Evolutionary conservation across 2,113 vertebrate genomes (phyloP).

Genomic region (Heterotilapia buettikoferi): DNA sequence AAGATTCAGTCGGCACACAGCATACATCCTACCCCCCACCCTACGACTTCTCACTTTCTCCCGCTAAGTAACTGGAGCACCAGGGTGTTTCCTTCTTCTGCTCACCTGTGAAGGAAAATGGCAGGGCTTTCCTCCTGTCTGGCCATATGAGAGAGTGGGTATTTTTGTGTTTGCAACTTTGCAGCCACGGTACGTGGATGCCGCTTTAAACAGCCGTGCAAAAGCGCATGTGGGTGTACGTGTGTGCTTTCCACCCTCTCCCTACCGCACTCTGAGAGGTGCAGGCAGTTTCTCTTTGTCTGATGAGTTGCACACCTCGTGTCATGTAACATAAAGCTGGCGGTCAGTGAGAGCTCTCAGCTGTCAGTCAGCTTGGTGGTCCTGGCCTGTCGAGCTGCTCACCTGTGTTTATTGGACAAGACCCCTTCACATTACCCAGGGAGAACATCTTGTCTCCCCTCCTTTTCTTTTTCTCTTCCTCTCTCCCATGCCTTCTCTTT

Average conservation of each 20-base stretch:
- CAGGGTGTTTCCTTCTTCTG: constrained; percentile 56
- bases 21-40: constrained; percentile 33
- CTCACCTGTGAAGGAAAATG: constrained; percentile 65
- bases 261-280: not conserved
- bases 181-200: constrained; percentile 13
- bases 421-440: constrained; percentile 55
- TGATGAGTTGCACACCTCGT: constrained; percentile 71
- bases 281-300: constrained; percentile 55
- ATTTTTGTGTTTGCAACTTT: constrained; percentile 32
- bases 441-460: constrained; percentile 61
- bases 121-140: constrained; percentile 14
- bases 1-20: constrained; percentile 71
- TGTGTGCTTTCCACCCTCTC: not conserved
- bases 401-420: constrained; percentile 75
- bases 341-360: constrained; percentile 69
- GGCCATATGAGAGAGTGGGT: not conserved
- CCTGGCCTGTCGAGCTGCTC: constrained; percentile 69
- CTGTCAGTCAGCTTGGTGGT: constrained; percentile 78
- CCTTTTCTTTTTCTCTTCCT: constrained; percentile 48
- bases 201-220: constrained; percentile 18
- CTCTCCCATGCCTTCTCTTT: constrained; percentile 53
- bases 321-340: constrained; percentile 80
- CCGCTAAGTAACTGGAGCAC: constrained; percentile 49
- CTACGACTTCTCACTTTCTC: constrained; percentile 49
- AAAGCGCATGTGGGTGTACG: not conserved